Conservation (phyloP, 2,113 vertebrate genomes). For the Ranitomeya variabilis region DNA sequence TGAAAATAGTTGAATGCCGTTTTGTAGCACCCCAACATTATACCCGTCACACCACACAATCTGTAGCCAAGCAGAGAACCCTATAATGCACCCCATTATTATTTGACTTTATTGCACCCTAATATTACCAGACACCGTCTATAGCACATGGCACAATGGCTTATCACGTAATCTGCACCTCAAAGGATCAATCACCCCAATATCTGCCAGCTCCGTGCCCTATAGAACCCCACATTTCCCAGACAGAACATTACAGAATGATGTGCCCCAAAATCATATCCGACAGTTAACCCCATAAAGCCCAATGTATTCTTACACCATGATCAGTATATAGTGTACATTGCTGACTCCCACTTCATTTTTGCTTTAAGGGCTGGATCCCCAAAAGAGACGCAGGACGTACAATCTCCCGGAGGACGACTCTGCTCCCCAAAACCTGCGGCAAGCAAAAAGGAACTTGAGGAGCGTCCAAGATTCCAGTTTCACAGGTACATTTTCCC, state of each 20-base stretch:
- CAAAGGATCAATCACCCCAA: background rate
- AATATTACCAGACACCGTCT: background rate
- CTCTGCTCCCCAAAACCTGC: background rate
- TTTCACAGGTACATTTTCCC: background rate
- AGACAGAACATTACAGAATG: background rate
- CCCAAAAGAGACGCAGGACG: background rate
- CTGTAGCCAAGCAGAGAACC: too few species aligned
- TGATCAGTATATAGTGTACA: background rate
- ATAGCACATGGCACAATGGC: too few species aligned
- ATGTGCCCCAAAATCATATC: background rate
- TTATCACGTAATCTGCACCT: background rate
- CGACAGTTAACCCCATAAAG: background rate
- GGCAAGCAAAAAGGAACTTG: background rate
- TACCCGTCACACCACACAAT: too few species aligned
- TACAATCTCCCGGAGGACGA: background rate
- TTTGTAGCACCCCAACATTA: too few species aligned
- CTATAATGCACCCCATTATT: background rate
- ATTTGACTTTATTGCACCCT: background rate
- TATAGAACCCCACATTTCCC: background rate
- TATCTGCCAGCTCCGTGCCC: too few species aligned
- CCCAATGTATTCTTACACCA: background rate
- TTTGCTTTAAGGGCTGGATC: constrained; percentile 2
- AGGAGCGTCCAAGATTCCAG: background rate
- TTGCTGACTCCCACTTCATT: background rate
- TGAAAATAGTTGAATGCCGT: too few species aligned